Base-by-base conservation (phyloP, 2,797 vertebrate genomes). In the Rhinoraja longicauda region DNA sequence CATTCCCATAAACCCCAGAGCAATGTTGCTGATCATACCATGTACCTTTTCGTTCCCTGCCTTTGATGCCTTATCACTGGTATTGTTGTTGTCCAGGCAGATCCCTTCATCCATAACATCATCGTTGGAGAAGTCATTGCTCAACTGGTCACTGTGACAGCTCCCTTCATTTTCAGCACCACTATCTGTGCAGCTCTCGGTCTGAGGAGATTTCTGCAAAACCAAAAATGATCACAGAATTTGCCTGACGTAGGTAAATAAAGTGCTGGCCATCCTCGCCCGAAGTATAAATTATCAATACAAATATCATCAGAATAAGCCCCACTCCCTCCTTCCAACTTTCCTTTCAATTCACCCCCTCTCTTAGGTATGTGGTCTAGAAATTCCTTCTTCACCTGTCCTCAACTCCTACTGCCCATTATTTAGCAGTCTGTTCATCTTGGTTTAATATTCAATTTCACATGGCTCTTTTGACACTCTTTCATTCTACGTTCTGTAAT, bases 81-180 rank as follows among this genome's bases (percentile, higher is more conserved):
- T 96, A 95, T 96, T 97, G 19, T 96, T 97, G 95, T 95, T 99
- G 95, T 99, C 99, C 93, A 99, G 97, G 95, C 98, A 99, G 95
- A 99, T 99, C 93, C 99, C 99, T 96, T 99, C 99, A 94, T 99
- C 99, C 93, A 99, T 97, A 86, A 97, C 98, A 93, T 99, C 99
- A 64, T 99, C 99, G 0, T 98, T 99, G 94, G 98, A 99, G 96
- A 99, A 99, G 95, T 99, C 99, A 90, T 99, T 99, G 97, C 98
- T 99, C 98, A 99, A 98, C 96, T 99, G 99, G 97, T 99, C 99
- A 88, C 99, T 99, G 96, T 99, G 99, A 96, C 99, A 99, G 95
- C 99, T 99, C 94, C 99, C 99, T 97, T 99, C 99, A 94, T 99
- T 99, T 96, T 99, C 99, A 26, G 99, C 99, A 94, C 99, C 99